These are phyloP conservation scores for Okapia johnstoni DNA, from an alignment of 2,113 vertebrate species.

Conservation along the genomic window DNA sequence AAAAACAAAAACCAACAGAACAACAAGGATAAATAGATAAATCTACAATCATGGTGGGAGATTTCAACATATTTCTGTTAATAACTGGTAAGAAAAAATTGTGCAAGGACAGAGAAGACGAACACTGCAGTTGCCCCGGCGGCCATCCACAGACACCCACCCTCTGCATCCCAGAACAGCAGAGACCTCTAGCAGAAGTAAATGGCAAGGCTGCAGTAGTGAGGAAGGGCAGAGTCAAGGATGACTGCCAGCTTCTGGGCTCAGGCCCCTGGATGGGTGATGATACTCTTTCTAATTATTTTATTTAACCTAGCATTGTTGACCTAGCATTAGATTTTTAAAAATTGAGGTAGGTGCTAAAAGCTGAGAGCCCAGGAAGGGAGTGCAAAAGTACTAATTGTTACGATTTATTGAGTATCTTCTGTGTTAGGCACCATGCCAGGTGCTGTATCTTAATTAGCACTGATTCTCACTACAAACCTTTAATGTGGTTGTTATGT, in stretches of 20 bases:
- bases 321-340: background rate
- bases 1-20: background rate
- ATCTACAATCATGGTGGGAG: background rate
- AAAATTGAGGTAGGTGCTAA: background rate
- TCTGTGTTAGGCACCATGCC: background rate
- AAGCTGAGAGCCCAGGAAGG: background rate
- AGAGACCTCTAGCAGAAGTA: background rate
- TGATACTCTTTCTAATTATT: background rate
- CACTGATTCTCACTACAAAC: background rate
- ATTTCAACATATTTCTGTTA: background rate
- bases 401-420: background rate
- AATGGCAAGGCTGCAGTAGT: background rate
- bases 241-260: background rate
- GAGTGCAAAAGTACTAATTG: background rate
- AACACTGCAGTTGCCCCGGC: background rate
- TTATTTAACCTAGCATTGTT: background rate
- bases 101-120: background rate
- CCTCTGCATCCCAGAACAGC: rapidly evolving
- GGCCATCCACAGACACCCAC: background rate
- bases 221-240: background rate
- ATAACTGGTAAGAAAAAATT: background rate
- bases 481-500: background rate
- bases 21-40: background rate
- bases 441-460: background rate
- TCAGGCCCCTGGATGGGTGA: background rate